A percentile compares a stretch with the other conserved stretches of the same genome.
Conservation (phyloP, 2,797 vertebrate species). For the Onychomys arenicola region DNA sequence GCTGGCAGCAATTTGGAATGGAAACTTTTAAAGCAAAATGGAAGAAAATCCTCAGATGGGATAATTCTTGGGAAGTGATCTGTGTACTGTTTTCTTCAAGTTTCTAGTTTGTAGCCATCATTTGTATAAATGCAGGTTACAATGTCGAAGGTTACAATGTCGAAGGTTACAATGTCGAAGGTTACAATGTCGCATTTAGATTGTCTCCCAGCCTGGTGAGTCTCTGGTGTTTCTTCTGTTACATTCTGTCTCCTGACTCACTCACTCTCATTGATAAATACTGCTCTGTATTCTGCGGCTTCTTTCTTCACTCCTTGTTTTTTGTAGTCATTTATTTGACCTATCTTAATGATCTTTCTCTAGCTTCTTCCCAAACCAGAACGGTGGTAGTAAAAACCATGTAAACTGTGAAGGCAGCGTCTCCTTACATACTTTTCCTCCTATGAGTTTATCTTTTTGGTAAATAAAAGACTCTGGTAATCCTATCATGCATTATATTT, state of each 20-base stretch:
- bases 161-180: too few relatives aligned
- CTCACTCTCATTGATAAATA: slow-evolving; percentile 52
- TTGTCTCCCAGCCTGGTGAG: slow-evolving; percentile 2
- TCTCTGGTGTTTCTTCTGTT: slow-evolving; percentile 47
- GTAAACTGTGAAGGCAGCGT: neutral
- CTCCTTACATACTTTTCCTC: neutral
- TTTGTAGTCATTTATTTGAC: slow-evolving; percentile 31
- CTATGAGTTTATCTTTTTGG: slow-evolving; percentile 16
- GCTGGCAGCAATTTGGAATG: neutral
- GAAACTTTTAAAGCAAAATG: slow-evolving; percentile 61
- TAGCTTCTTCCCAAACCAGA: slow-evolving; percentile 6
- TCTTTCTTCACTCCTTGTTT: slow-evolving; percentile 16
- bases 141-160: too few relatives aligned
- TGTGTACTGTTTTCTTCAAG: neutral
- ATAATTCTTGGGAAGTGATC: slow-evolving; percentile 45
- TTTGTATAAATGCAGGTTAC: slow-evolving; percentile 28
- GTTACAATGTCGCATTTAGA: too few relatives aligned
- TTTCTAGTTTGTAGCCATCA: slow-evolving; percentile 24
- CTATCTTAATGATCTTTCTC: slow-evolving; percentile 22
- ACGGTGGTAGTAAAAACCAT: slow-evolving; percentile 34
- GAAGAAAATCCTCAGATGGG: slow-evolving; percentile 6
- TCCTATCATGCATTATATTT: neutral
- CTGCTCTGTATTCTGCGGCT: slow-evolving; percentile 53
- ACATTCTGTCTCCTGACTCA: slow-evolving; percentile 18
- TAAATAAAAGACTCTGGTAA: slow-evolving; percentile 2